Evolutionary conservation across 2,113 vertebrate genomes (phyloP).

Genomic region (Callorhinus ursinus): DNA sequence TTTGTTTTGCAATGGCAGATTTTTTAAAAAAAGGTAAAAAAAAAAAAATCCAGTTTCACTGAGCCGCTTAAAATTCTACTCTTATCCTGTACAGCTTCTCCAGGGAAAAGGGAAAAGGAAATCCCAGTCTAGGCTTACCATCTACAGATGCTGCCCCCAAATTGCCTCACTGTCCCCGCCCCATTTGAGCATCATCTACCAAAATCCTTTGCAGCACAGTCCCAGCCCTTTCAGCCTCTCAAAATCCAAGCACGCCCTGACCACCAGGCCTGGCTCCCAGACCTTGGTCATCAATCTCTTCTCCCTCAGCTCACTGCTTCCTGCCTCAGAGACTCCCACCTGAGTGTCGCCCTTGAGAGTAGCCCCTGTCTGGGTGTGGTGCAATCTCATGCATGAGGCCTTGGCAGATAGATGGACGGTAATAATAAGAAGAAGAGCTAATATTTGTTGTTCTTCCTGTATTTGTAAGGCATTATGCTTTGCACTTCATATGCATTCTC

Average conservation of each 20-base stretch:
- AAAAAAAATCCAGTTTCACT: background rate
- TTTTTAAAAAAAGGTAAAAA: background rate
- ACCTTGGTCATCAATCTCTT: background rate
- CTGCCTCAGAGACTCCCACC: background rate
- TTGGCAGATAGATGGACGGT: rapidly evolving
- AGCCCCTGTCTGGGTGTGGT: background rate
- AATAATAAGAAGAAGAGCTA: background rate
- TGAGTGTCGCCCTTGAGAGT: rapidly evolving
- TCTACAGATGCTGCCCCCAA: background rate
- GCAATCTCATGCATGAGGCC: background rate
- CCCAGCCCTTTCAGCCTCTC: background rate
- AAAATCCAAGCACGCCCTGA: background rate
- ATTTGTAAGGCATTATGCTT: background rate
- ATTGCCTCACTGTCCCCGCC: no score
- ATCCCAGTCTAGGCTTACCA: background rate
- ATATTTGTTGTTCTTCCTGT: background rate
- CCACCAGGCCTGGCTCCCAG: no score
- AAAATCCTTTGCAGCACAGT: background rate
- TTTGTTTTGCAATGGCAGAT: background rate
- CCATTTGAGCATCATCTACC: rapidly evolving
- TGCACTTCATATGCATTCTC: background rate
- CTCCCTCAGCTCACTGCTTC: background rate
- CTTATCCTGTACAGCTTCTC: background rate
- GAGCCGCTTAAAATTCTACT: background rate
- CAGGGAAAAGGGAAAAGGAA: background rate